Evolutionary conservation across 2,113 vertebrate genomes (phyloP).

Genomic region (Protobothrops mucrosquamatus): DNA sequence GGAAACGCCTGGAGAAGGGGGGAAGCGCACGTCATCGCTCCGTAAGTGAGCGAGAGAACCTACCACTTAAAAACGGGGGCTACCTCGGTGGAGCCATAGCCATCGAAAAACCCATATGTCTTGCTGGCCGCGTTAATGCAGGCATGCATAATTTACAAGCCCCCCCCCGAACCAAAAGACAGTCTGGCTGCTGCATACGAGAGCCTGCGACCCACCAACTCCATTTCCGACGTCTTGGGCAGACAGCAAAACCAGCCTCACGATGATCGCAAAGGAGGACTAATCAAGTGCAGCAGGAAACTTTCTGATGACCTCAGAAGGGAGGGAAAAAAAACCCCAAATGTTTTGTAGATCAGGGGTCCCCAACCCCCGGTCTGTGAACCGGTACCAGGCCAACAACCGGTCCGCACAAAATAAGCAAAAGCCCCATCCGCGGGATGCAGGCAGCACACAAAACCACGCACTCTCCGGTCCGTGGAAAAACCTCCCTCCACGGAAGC

Average conservation of each 20-base stretch:
- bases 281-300: not conserved
- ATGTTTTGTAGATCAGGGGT: not conserved
- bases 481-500: no score
- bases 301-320: not conserved
- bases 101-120: not conserved
- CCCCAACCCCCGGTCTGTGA: no score
- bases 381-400: no score
- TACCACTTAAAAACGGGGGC: not conserved
- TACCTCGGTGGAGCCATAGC: not conserved
- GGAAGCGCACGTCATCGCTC: not conserved
- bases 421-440: no score
- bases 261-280: not conserved
- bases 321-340: rapidly evolving
- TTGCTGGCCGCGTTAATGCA: not conserved
- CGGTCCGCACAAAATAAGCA: no score
- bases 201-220: not conserved
- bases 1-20: not conserved
- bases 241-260: not conserved
- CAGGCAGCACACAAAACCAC: no score
- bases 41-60: not conserved
- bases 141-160: not conserved
- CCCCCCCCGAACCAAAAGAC: not conserved
- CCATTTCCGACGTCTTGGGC: not conserved
- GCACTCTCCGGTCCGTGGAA: no score
- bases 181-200: not conserved